phyloP scores from a whole-genome alignment of 2,888 invertebrate genomes.

The Epirrhoe tristata region DNA sequence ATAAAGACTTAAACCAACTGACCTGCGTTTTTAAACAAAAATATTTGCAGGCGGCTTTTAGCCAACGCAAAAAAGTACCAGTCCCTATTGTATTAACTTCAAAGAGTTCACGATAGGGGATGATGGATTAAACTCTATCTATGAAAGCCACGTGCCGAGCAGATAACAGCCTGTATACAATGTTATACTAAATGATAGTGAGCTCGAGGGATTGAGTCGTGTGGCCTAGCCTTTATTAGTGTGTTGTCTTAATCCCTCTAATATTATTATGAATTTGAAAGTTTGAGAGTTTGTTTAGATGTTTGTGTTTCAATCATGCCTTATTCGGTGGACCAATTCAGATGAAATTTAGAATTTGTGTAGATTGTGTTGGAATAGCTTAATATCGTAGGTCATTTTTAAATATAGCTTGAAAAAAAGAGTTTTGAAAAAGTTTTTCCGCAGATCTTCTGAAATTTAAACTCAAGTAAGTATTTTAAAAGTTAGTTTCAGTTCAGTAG shows the following conservation, averaged over 20 bases:
- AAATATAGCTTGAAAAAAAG: no score
- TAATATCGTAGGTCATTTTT: no score
- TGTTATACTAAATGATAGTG: slow-evolving; percentile 57
- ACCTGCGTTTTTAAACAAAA: slow-evolving; percentile 33
- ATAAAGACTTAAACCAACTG: not conserved
- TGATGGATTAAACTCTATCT: slow-evolving; percentile 77
- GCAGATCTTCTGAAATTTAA: no score
- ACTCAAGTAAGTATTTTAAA: no score
- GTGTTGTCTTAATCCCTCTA: slow-evolving; percentile 15
- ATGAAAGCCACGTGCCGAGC: slow-evolving; percentile 67
- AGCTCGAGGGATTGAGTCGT: slow-evolving; percentile 57
- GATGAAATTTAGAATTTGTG: no score
- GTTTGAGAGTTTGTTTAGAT: not conserved
- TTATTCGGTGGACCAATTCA: no score
- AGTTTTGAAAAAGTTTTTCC: no score
- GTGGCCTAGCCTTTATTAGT: slow-evolving; percentile 43
- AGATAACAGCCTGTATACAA: slow-evolving; percentile 61
- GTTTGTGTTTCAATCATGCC: not conserved
- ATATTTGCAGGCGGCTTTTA: slow-evolving; percentile 37
- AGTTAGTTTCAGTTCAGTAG: no score
- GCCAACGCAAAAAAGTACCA: slow-evolving; percentile 48
- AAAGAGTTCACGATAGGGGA: slow-evolving; percentile 70
- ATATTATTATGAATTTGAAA: not conserved
- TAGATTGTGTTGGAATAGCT: no score
- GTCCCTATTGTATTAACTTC: slow-evolving; percentile 66